These are phyloP conservation scores for Noctua pronuba DNA, from an alignment of 2,888 invertebrate genomes.

Conservation along the genomic window DNA sequence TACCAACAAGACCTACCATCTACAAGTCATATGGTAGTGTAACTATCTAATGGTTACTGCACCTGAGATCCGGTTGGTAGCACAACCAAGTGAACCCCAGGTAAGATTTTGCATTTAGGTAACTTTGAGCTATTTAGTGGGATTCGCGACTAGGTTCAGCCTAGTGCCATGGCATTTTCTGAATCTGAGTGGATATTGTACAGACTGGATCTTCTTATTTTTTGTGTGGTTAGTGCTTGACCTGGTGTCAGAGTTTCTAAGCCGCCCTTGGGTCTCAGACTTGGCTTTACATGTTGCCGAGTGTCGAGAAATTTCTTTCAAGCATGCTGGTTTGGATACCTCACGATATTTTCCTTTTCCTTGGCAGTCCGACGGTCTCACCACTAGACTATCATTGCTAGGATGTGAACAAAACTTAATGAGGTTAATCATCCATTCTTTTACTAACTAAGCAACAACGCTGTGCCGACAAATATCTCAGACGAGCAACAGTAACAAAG, in stretches of 20 bases:
- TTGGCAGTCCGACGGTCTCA: background rate
- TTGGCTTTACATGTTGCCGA: background rate
- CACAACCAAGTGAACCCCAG: background rate
- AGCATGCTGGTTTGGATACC: background rate
- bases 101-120: background rate
- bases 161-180: background rate
- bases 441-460: slow-evolving; percentile 56
- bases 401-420: background rate
- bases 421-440: slow-evolving; percentile 32
- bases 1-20: background rate
- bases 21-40: background rate
- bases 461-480: slow-evolving; percentile 65
- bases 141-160: background rate
- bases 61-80: no score
- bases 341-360: background rate
- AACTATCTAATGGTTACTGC: background rate
- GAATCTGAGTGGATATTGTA: background rate
- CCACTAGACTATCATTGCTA: background rate
- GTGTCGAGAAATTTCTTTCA: background rate
- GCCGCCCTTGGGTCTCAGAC: background rate
- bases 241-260: background rate
- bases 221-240: background rate
- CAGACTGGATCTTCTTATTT: background rate
- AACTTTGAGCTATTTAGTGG: background rate
- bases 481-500: slow-evolving; percentile 67